Base-by-base conservation (phyloP, 2,888 invertebrate genomes). In the Dichetophora obliterata region DNA sequence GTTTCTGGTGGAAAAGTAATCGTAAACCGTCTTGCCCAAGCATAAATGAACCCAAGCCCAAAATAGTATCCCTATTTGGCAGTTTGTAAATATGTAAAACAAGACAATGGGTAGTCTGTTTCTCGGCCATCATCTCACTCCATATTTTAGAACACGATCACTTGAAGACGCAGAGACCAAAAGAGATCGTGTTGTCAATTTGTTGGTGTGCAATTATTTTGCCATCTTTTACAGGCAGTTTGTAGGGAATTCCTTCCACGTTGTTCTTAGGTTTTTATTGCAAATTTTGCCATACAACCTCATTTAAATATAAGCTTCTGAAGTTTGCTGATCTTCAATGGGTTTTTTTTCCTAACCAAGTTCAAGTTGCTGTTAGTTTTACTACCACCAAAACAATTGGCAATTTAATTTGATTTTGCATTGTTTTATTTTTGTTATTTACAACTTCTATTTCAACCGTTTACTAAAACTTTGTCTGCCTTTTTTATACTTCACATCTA, bases 331-430 rank as follows among this genome's bases (percentile, higher is more conserved):
- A 27, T 5, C 6, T 50, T 6, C 19, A 14, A 50, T 37, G 43
- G 22, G 9, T 22, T 48, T 6, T 65, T 24, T 27, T 52, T 63
- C 2, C 54, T 54, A 54, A 66, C 65, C 74, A 74, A 66, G 66
- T 74, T 74, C 65, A 73, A 50, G 61, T 63, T 61, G 16, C 31
- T n/a, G 2, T 70, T 27, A 6, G n/a, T 16, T 14, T 24, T 27
- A 50, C 63, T 48, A 52, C 63, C 66, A 37, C 66, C 74, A 74
- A 66, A 54, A 54, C 54, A 37, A 74, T 74, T n/a, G 74, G 66
- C 74, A 74, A 74, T 74, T 66, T 74, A 74, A 74, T 66, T 74
- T 74, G 74, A 73, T 63, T 43, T 63, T 65, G 19, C 37, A 50
- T 19, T 4, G 22, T 16, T 11, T 74, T 22, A 59, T 14, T 27